Conservation (phyloP, 2,888 invertebrate genomes). For the Andrena minutula region DNA sequence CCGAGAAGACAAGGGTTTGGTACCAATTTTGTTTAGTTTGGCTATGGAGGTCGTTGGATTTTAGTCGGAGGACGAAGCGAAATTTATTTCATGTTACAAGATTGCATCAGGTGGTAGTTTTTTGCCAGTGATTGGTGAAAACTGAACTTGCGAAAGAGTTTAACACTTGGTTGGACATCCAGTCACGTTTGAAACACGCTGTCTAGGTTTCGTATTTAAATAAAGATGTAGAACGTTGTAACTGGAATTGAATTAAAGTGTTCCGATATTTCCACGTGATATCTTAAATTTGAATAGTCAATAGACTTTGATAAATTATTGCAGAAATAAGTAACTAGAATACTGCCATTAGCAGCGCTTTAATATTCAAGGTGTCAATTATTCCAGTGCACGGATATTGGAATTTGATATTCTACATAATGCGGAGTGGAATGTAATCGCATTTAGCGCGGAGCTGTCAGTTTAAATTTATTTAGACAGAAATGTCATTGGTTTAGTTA, state of each 20-base stretch:
- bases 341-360: background rate
- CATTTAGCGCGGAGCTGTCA: background rate
- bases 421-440: background rate
- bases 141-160: constrained; percentile 4
- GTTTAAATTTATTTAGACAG: background rate
- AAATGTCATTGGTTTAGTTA: background rate
- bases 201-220: too few species aligned
- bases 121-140: background rate
- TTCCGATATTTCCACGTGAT: background rate
- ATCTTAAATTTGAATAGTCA: background rate
- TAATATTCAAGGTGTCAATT: background rate
- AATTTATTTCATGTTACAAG: background rate
- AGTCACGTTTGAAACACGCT: background rate
- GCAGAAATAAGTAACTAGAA: background rate
- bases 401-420: background rate
- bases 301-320: background rate
- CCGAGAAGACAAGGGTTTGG: background rate
- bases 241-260: constrained; percentile 6
- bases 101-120: background rate
- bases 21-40: background rate
- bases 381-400: background rate
- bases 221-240: background rate
- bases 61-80: background rate
- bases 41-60: too few species aligned
- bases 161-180: constrained; percentile 3